These are phyloP conservation scores for Erebia aethiops DNA, from an alignment of 2,888 invertebrate genomes.

Conservation along the genomic window DNA sequence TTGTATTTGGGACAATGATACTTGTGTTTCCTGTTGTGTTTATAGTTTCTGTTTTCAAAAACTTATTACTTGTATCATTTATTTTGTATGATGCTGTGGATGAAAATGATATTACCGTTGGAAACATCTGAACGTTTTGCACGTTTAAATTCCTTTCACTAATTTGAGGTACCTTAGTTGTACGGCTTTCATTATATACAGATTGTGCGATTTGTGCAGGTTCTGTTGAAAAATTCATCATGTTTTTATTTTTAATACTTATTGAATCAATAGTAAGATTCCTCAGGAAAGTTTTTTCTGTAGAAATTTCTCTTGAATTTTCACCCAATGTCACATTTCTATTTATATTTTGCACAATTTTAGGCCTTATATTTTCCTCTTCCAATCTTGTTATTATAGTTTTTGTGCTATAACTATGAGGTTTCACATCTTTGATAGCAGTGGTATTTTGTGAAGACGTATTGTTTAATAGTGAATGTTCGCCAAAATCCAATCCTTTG, in stretches of 20 bases:
- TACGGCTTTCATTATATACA: neutral
- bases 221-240: neutral
- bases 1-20: neutral
- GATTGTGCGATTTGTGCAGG: neutral
- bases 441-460: neutral
- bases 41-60: neutral
- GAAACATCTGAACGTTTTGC: neutral
- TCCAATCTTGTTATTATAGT: neutral
- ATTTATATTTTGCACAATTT: neutral
- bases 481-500: neutral
- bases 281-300: neutral
- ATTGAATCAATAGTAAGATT: neutral
- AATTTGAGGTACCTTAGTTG: neutral
- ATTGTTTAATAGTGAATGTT: neutral
- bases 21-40: neutral
- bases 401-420: neutral
- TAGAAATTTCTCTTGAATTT: neutral
- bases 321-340: neutral
- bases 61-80: neutral
- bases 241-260: neutral
- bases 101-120: neutral
- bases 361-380: neutral
- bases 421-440: neutral
- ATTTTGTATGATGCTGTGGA: neutral
- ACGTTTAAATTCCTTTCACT: neutral